Evolutionary conservation across 1,140 invertebrate species (phyloP).

Genomic region (Episyrphus balteatus): DNA sequence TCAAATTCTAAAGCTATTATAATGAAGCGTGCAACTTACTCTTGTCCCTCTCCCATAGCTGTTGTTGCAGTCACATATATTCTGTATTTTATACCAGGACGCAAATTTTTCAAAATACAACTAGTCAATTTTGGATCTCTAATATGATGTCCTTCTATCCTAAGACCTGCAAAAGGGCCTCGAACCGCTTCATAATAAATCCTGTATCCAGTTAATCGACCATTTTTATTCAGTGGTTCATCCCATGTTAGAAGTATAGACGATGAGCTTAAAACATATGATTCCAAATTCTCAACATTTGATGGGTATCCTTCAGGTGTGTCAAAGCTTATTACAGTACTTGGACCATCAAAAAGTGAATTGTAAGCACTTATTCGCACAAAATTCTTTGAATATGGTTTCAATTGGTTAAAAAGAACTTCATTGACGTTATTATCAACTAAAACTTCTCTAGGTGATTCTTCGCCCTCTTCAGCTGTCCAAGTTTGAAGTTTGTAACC

Average conservation of each 20-base stretch:
- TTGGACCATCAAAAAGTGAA: conserved; percentile 82
- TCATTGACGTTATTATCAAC: conserved; percentile 60
- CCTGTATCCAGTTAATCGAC: conserved; percentile 82
- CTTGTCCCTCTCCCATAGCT: conserved; percentile 67
- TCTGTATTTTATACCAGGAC: conserved; percentile 79
- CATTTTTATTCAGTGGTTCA: conserved; percentile 86
- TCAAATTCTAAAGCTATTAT: not conserved
- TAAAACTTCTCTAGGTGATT: conserved; percentile 64
- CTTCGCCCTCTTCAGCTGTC: conserved; percentile 70
- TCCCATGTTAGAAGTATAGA: conserved; percentile 85
- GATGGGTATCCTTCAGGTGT: conserved; percentile 91
- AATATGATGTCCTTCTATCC: conserved; percentile 63
- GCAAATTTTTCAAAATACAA: conserved; percentile 74
- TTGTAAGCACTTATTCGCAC: conserved; percentile 86
- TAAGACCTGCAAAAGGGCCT: conserved; percentile 52
- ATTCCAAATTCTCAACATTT: conserved; percentile 69
- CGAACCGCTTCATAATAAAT: conserved; percentile 76
- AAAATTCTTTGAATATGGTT: conserved; percentile 81
- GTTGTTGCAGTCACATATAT: conserved; percentile 77
- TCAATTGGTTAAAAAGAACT: conserved; percentile 72
- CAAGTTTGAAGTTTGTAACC: conserved; percentile 94
- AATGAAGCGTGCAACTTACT: conserved; percentile 37
- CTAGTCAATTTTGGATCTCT: conserved; percentile 59
- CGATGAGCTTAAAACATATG: conserved; percentile 75
- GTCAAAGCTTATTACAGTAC: conserved; percentile 69